Base-by-base conservation (phyloP, 2,797 vertebrate species). In the Simalia tracyae region DNA sequence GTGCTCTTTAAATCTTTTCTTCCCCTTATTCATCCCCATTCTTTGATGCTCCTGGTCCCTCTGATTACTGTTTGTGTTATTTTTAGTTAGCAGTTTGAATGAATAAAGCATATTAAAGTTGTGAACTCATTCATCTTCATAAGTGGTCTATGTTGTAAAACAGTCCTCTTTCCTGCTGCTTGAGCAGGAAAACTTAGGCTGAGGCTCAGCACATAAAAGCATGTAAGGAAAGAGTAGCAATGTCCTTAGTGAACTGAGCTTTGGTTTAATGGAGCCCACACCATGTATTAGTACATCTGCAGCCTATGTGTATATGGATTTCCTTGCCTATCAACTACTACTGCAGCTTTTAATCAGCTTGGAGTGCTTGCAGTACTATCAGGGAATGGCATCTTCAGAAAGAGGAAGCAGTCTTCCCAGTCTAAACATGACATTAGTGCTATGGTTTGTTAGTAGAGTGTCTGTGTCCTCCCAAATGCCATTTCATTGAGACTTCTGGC, bases 1-100 rank as follows among this genome's bases (percentile, higher is more conserved):
- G 15, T 56, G 57, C 89, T 86, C n/a, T 91, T 87, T 50, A 72
- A 86, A 4, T 14, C n/a, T 28, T 90, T 59, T 54, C 22, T 56
- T 88, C 60, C 10, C 6, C 42, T 84, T 72, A 86, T 87, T 93
- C 66, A 90, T 90, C 60, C 68, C 22, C 84, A 63, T 54, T 87
- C 42, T 90, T 87, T 92, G 61, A 90, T 88, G 19, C n/a, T 90
- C 87, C 68, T 6, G 2, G 36, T 76, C 89, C 28, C 91, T 88
- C 90, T 92, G 72, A 90, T 90, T 90, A 64, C 50, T 84, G 31
- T 93, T 92, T 85, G 72, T 85, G n/a, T 92, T 90, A 89, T 88
- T 60, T 90, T 61, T 90, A 54, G 19, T 89, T 50, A 36, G 24
- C 22, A 90, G 26, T 87, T 90, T 92, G 72, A 85, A 88, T 76